Conservation (phyloP, 2,888 invertebrate species). For the Petrophora chlorosata region DNA sequence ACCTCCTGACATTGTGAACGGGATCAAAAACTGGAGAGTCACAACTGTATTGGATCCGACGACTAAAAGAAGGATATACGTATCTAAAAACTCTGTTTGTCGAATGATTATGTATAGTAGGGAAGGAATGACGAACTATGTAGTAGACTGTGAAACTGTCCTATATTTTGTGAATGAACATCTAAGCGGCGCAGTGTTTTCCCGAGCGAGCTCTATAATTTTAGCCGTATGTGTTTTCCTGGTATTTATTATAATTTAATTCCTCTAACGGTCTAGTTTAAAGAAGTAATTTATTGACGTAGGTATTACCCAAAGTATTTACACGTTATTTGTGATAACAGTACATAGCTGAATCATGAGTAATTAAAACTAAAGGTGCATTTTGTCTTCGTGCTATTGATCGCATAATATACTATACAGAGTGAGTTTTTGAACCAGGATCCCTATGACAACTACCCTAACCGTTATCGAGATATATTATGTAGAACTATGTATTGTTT, state of each 20-base stretch:
- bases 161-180: conserved; percentile 67
- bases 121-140: conserved; percentile 68
- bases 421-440: no score
- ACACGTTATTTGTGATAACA: not conserved
- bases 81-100: conserved; percentile 65
- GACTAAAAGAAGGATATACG: conserved; percentile 65
- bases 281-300: not conserved
- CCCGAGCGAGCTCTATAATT: conserved; percentile 10
- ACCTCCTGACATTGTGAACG: conserved; percentile 41
- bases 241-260: conserved; percentile 14
- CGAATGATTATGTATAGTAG: conserved; percentile 70
- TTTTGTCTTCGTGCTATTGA: no score
- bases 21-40: conserved; percentile 63
- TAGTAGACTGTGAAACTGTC: conserved; percentile 65
- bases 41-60: conserved; percentile 67
- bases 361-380: not conserved
- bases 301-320: not conserved
- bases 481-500: no score
- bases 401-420: no score
- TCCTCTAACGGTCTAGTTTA: no score
- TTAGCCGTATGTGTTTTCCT: conserved; percentile 22
- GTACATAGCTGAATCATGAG: not conserved
- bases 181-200: conserved; percentile 43
- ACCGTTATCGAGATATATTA: no score
- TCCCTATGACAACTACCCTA: no score